Conservation (phyloP, 1,140 invertebrate species). For the Platorchestia sp. region DNA sequence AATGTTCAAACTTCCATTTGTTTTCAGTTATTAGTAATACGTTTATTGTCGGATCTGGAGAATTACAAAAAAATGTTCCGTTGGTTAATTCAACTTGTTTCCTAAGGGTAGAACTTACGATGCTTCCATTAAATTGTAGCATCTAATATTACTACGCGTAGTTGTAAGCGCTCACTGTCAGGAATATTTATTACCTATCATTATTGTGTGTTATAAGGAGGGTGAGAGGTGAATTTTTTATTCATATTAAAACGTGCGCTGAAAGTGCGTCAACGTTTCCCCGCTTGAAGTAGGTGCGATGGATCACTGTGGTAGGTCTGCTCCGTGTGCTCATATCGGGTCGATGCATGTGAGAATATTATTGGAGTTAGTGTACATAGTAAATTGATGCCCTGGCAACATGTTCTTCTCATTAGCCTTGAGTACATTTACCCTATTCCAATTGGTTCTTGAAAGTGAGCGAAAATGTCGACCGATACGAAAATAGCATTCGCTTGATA, state of each 20-base stretch:
- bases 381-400: constrained; percentile 31
- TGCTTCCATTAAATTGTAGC: constrained; percentile 47
- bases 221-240: background rate
- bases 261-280: background rate
- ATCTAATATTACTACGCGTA: constrained; percentile 19
- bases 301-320: background rate
- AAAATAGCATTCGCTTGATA: too few species aligned
- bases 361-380: constrained; percentile 7
- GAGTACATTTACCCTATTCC: too few species aligned
- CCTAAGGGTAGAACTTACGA: background rate
- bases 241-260: background rate
- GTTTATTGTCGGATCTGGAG: background rate
- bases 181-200: constrained; percentile 45
- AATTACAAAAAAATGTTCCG: background rate
- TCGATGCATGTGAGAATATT: background rate
- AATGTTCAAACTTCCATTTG: too few species aligned
- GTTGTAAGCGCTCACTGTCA: constrained; percentile 2
- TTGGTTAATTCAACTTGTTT: background rate
- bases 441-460: too few species aligned
- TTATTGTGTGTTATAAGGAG: background rate
- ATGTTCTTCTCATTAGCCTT: background rate
- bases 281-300: background rate
- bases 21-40: background rate
- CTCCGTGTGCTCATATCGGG: background rate
- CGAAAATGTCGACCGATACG: too few species aligned